A percentile compares a stretch with the other conserved stretches of the same genome.
Conservation (phyloP, 2,888 invertebrate genomes). For the Torymus texanus region DNA sequence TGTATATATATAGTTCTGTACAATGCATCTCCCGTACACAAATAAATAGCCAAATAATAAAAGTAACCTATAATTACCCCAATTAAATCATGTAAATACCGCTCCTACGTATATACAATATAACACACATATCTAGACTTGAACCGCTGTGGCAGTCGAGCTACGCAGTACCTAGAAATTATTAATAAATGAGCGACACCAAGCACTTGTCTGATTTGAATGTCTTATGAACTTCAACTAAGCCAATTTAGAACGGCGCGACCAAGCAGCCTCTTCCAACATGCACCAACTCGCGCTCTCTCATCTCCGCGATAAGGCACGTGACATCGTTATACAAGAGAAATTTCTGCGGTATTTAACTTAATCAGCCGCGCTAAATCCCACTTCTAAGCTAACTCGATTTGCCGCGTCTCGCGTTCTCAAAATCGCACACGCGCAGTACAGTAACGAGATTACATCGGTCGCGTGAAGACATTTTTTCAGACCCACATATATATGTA, state of each 20-base stretch:
- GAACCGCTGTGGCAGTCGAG: too few species aligned
- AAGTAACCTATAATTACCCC: too few species aligned
- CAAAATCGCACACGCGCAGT: neutral
- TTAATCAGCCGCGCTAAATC: conserved; percentile 46
- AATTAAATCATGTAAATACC: too few species aligned
- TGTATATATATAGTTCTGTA: too few species aligned
- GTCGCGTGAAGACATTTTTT: neutral
- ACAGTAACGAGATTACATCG: conserved; percentile 2
- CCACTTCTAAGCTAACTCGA: conserved; percentile 25
- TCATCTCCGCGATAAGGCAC: conserved; percentile 29
- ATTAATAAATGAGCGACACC: conserved; percentile 23
- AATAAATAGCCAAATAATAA: too few species aligned
- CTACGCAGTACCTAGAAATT: too few species aligned
- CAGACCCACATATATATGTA: too few species aligned
- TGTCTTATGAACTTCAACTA: conserved; percentile 40
- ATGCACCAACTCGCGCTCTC: too few species aligned
- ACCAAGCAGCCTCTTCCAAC: neutral
- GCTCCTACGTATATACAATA: too few species aligned
- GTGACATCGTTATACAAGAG: conserved; percentile 45
- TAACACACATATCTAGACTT: too few species aligned
- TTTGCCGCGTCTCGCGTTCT: neutral
- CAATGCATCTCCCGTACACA: too few species aligned
- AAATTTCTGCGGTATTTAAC: conserved; percentile 48
- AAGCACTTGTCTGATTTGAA: conserved; percentile 33
- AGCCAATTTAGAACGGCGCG: conserved; percentile 38